phyloP scores from a whole-genome alignment of 2,888 invertebrate species.

The Ctena decussata region DNA sequence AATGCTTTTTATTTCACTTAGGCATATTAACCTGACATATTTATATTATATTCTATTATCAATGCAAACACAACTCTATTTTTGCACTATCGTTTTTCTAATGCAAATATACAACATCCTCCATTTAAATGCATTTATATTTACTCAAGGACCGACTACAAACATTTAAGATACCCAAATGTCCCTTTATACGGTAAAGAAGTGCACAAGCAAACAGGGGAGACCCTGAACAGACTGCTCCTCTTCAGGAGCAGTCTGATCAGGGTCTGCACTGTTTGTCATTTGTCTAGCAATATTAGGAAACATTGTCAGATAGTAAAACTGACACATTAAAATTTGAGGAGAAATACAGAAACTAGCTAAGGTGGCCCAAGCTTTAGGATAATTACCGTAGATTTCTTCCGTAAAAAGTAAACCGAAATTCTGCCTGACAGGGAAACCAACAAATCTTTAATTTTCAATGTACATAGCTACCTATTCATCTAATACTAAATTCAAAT shows the following conservation, averaged over 20 bases:
- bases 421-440: not conserved
- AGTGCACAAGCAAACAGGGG: too few relatives aligned
- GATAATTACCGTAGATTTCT: too few relatives aligned
- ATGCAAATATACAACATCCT: not conserved
- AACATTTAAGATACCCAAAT: constrained; percentile 8
- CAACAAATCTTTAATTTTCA: not conserved
- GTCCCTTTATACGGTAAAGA: too few relatives aligned
- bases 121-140: not conserved
- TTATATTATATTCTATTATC: not conserved
- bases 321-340: too few relatives aligned
- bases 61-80: constrained; percentile 1
- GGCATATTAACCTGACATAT: too few relatives aligned
- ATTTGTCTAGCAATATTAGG: too few relatives aligned
- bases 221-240: too few relatives aligned
- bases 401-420: not conserved
- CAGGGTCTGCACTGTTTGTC: too few relatives aligned
- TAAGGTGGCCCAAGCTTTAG: too few relatives aligned
- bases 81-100: not conserved
- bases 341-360: too few relatives aligned
- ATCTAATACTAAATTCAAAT: not conserved
- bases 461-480: constrained; percentile 2
- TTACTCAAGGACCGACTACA: not conserved
- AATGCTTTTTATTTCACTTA: not conserved
- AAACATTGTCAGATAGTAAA: too few relatives aligned
- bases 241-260: too few relatives aligned